phyloP scores from a whole-genome alignment of 2,888 invertebrate species.

The Heliconius ismenius region DNA sequence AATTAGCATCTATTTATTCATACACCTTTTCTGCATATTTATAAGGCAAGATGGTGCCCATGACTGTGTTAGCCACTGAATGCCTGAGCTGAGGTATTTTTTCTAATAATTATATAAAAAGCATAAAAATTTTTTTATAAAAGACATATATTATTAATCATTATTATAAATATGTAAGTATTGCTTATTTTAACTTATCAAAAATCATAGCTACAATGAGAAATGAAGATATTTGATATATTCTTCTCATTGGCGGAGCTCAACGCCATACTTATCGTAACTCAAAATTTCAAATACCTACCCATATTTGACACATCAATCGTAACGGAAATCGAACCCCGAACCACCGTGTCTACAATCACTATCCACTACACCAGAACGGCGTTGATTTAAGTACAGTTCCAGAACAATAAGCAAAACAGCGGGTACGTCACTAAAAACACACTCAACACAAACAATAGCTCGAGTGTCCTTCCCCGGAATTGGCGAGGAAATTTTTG shows the following conservation, averaged over 20 bases:
- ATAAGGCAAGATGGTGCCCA: constrained; percentile 18
- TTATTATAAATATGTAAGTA: background rate
- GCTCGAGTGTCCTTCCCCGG: constrained; percentile 78
- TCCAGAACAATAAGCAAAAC: constrained; percentile 41
- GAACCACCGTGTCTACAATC: too few relatives aligned
- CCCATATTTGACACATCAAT: background rate
- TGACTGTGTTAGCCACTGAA: constrained; percentile 4
- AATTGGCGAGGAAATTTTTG: constrained; percentile 81
- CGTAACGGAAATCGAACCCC: background rate
- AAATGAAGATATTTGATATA: too few relatives aligned
- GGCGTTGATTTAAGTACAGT: constrained; percentile 21
- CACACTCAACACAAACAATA: constrained; percentile 77
- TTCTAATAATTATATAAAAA: background rate
- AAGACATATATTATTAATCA: background rate
- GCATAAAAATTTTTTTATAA: background rate
- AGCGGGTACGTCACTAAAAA: constrained; percentile 59
- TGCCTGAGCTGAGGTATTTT: background rate
- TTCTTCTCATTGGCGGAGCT: too few relatives aligned
- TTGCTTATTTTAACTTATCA: too few relatives aligned
- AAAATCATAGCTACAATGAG: too few relatives aligned
- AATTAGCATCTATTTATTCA: constrained; percentile 24
- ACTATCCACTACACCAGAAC: background rate
- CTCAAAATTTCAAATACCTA: too few relatives aligned
- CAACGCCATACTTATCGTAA: too few relatives aligned
- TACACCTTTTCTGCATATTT: constrained; percentile 17